A percentile compares a stretch with the other conserved stretches of the same genome.
phyloP scores from a whole-genome alignment of 2,113 vertebrate species.

The Colinus virginianus region DNA sequence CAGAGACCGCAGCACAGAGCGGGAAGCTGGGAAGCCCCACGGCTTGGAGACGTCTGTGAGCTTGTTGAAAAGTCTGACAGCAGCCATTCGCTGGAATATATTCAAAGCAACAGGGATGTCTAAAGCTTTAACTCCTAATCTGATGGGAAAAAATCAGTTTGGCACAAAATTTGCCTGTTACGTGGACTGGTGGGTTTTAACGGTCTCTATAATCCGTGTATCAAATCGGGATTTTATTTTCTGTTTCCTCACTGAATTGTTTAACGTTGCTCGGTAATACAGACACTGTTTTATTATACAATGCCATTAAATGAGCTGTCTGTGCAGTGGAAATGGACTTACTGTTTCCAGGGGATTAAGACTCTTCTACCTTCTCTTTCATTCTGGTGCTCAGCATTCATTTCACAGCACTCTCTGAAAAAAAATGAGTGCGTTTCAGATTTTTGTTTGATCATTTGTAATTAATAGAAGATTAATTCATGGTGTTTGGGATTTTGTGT shows the following conservation, averaged over 20 bases:
- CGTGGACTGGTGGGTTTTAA: not conserved
- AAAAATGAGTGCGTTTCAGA: not conserved
- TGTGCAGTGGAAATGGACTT: not conserved
- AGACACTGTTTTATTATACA: not conserved
- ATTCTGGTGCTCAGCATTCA: not conserved
- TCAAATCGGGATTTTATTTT: not conserved
- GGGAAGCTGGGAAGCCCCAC: not conserved
- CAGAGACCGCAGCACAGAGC: not conserved
- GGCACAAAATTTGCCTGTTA: not conserved
- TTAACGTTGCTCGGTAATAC: not conserved
- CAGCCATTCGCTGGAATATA: not conserved
- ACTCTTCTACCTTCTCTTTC: constrained; percentile 1
- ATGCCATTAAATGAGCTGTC: not conserved
- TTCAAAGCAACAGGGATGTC: not conserved
- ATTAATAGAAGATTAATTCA: not conserved
- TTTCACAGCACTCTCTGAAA: not conserved
- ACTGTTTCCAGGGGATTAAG: not conserved
- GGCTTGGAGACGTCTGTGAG: not conserved
- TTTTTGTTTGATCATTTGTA: not conserved
- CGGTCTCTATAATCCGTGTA: not conserved
- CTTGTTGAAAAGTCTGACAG: not conserved
- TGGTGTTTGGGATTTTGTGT: not conserved
- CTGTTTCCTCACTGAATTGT: not conserved
- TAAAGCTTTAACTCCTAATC: constrained; percentile 38
- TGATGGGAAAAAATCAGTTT: not conserved